A percentile compares a stretch with the other conserved stretches of the same genome.
These are phyloP conservation scores for Lissocephala sabroskyi DNA, from an alignment of 2,888 invertebrate species.

Conservation along the genomic window DNA sequence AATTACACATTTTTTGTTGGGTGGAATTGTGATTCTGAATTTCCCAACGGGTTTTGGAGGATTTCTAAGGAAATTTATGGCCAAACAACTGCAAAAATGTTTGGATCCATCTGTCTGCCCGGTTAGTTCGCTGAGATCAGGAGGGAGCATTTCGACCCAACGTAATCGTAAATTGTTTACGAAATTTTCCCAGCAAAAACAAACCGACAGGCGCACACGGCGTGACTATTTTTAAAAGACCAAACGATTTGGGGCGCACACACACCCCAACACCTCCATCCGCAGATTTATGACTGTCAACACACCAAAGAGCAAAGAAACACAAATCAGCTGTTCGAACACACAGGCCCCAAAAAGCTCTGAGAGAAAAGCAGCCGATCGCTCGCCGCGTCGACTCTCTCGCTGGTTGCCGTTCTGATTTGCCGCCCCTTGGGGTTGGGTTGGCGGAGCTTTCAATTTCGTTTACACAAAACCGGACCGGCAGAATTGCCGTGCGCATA, in stretches of 20 bases:
- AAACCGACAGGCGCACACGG: neutral
- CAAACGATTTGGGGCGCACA: neutral
- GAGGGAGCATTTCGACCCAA: too few relatives aligned
- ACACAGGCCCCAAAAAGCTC: too few relatives aligned
- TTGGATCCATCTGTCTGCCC: too few relatives aligned
- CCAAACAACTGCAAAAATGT: too few relatives aligned
- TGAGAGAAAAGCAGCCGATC: slow-evolving; percentile 30
- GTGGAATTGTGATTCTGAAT: neutral
- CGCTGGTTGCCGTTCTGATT: neutral
- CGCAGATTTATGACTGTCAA: slow-evolving; percentile 17
- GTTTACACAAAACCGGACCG: slow-evolving; percentile 31
- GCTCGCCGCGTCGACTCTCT: slow-evolving; percentile 5
- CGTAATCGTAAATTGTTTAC: too few relatives aligned
- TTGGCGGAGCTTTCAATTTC: slow-evolving; percentile 45
- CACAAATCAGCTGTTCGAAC: slow-evolving; percentile 55
- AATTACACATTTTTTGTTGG: neutral
- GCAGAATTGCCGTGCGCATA: slow-evolving; percentile 28
- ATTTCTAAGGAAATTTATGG: too few relatives aligned
- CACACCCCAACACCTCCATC: neutral
- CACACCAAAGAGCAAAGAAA: slow-evolving; percentile 30
- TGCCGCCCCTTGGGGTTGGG: too few relatives aligned
- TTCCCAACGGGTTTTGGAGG: neutral
- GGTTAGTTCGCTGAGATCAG: too few relatives aligned
- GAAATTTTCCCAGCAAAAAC: too few relatives aligned
- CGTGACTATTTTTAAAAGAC: neutral